A percentile compares a stretch with the other conserved stretches of the same genome.
Evolutionary conservation across 2,797 vertebrate species (phyloP).

Genomic region (Glossophaga mutica): DNA sequence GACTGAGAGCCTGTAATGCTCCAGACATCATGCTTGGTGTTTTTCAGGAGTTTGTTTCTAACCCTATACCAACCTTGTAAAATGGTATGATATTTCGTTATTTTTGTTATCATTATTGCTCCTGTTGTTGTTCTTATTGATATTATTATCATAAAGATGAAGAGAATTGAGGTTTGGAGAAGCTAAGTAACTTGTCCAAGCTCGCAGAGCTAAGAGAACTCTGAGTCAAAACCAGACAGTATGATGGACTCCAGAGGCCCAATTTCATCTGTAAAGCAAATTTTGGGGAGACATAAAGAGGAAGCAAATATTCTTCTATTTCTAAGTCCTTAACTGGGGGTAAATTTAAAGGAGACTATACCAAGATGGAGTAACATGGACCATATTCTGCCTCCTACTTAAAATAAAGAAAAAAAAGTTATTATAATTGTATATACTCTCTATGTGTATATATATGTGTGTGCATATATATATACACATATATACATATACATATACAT

Average conservation of each 20-base stretch:
- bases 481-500: too few relatives aligned
- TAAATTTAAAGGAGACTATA: background rate
- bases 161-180: background rate
- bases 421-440: background rate
- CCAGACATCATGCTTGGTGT: background rate
- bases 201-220: background rate
- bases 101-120: background rate
- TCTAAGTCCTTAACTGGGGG: background rate
- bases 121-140: background rate
- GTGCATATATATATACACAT: background rate
- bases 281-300: background rate
- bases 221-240: background rate
- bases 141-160: background rate
- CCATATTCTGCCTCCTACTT: background rate
- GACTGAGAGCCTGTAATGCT: background rate
- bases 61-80: background rate
- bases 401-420: background rate
- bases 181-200: background rate
- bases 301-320: background rate
- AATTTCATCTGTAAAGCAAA: background rate
- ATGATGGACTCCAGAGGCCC: background rate
- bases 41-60: background rate
- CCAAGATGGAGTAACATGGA: background rate
- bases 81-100: background rate
- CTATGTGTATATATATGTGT: background rate